Base-by-base conservation (phyloP, 2,797 vertebrate genomes). In the Rhabdomys pumilio region DNA sequence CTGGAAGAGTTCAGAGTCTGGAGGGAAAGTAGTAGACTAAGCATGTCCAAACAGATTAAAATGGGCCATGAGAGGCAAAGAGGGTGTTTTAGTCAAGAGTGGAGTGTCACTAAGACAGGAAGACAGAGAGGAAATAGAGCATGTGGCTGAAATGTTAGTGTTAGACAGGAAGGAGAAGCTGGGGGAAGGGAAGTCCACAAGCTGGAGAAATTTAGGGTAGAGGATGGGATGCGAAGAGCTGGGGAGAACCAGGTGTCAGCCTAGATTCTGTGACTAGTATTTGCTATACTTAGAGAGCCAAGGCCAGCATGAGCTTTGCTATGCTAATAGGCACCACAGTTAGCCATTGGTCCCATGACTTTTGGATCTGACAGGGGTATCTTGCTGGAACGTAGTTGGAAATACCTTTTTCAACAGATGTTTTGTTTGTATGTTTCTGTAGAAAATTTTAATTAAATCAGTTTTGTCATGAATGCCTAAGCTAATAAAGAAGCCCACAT, bases 371-470 rank as follows among this genome's bases (percentile, higher is more conserved):
- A 14, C 57, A 44, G 59, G 24, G 57, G 55, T 95, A 1, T 86
- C 7, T 95, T 89, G 89, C 55, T 93, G 47, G 29, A 3, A 50
- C 50, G 63, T 53, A 89, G 59, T 47, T 77, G n/a, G n/a, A 95
- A 88, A 81, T 77, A 47, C 14, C 20, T 79, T 93, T 94, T 95
- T 92, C 13, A 69, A 80, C n/a, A 94, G 24, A n/a, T 76, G 41
- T 88, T 89, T 63, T 89, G 31, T 29, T 85, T 91, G 3, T 47
- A 44, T 92, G 14, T 89, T 88, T 92, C 24, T 92, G 55, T 11
- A 75, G 11, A 92, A 92, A 83, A 92, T 77, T 94, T 94, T 92
- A 63, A 88, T 75, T 20, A 59, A 90, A 91, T 59, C 85, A 95
- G 44, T 47, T 26, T 81, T 67, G 6, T 82, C 50, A 86, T 89